Conservation (phyloP, 2,113 vertebrate genomes). For the Callipepla squamata region DNA sequence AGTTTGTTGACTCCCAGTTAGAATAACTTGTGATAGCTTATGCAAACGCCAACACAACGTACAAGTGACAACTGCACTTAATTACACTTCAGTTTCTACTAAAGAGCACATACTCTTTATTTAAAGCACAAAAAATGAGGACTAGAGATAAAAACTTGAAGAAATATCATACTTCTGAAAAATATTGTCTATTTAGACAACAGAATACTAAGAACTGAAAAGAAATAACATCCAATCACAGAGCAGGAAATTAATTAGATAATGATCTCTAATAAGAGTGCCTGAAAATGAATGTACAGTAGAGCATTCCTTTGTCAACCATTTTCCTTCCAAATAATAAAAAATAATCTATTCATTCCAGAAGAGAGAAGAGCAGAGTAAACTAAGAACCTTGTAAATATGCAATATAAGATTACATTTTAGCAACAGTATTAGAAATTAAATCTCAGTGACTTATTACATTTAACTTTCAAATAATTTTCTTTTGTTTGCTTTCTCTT, state of each 20-base stretch:
- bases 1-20: not conserved
- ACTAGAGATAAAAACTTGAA: not conserved
- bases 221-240: not conserved
- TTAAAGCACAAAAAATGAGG: not conserved
- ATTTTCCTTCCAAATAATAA: not conserved
- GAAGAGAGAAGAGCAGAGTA: not conserved
- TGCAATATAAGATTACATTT: not conserved
- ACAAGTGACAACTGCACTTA: not conserved
- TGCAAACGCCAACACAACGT: not conserved
- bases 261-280: not conserved
- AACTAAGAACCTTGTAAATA: not conserved
- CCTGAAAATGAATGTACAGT: not conserved
- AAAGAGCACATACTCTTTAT: not conserved
- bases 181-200: not conserved
- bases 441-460: not conserved
- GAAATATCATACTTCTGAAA: not conserved
- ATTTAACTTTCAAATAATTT: not conserved
- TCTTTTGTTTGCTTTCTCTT: not conserved
- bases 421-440: not conserved
- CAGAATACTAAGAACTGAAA: not conserved
- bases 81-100: not conserved
- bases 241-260: not conserved
- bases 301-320: not conserved
- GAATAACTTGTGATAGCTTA: not conserved
- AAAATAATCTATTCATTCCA: not conserved